Evolutionary conservation across 64 coral and sea anemone genomes (phyloP).

Genomic region (Astreopora myriophthalma): DNA sequence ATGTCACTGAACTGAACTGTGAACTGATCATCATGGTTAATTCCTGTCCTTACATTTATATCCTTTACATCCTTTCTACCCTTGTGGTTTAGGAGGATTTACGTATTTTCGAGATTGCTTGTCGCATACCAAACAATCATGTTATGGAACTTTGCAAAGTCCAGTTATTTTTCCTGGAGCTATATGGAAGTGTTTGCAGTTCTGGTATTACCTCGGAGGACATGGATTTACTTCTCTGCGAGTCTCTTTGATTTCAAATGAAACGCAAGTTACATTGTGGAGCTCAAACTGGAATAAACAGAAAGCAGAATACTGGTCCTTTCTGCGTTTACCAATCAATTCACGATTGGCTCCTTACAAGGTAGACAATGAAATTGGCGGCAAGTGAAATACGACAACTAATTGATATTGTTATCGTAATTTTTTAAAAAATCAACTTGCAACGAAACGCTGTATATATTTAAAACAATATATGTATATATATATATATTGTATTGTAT

Average conservation of each 20-base stretch:
- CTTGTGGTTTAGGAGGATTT: slow-evolving; percentile 10
- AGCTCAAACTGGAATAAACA: background rate
- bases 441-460: no score
- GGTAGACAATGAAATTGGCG: no score
- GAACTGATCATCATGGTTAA: no score
- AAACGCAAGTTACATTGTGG: background rate
- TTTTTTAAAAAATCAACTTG: no score
- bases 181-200: slow-evolving; percentile 26
- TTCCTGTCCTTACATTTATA: background rate
- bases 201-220: slow-evolving; percentile 35
- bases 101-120: slow-evolving; percentile 2
- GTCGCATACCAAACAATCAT: no score
- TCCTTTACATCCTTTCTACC: background rate
- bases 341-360: no score
- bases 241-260: background rate
- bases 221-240: background rate
- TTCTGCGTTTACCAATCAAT: background rate
- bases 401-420: no score
- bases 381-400: no score
- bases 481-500: no score
- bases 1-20: no score
- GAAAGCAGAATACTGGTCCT: background rate
- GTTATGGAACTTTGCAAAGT: slow-evolving; percentile 3
- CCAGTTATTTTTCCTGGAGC: background rate
- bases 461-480: no score